These are phyloP conservation scores for Hecatera dysodea DNA, from an alignment of 2,888 invertebrate genomes.

Conservation along the genomic window DNA sequence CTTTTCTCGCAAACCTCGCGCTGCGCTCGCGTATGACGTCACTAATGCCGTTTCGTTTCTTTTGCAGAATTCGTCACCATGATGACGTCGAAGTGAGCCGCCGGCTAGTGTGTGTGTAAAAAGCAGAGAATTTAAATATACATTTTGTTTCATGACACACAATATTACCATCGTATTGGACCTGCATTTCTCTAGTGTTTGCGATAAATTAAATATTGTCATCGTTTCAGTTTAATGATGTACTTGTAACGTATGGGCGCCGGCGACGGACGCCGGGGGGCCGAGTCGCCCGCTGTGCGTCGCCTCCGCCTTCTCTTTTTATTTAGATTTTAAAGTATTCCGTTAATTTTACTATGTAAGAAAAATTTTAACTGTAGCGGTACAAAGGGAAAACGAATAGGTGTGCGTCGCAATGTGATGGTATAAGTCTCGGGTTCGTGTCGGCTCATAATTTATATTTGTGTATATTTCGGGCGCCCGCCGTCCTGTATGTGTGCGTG, in stretches of 20 bases:
- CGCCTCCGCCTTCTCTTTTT: constrained; percentile 80
- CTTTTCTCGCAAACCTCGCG: constrained; percentile 60
- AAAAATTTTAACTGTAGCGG: constrained; percentile 87
- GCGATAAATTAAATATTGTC: constrained; percentile 90
- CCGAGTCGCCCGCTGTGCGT: constrained; percentile 54
- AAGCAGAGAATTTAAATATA: constrained; percentile 92
- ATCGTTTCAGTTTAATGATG: constrained; percentile 89
- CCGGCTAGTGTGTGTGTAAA: constrained; percentile 92
- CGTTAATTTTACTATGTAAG: constrained; percentile 90
- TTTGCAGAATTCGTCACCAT: constrained; percentile 99
- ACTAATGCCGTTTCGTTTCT: constrained; percentile 74
- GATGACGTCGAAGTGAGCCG: constrained; percentile 99
- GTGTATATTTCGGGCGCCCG: constrained; percentile 76
- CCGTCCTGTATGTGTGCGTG: constrained; percentile 73
- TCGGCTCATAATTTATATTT: constrained; percentile 83
- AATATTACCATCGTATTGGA: constrained; percentile 91
- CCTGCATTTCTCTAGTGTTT: constrained; percentile 92
- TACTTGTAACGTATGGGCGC: constrained; percentile 75
- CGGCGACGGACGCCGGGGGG: constrained; percentile 62
- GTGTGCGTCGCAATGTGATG: constrained; percentile 88
- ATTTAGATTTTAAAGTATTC: constrained; percentile 90
- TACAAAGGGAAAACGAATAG: constrained; percentile 87
- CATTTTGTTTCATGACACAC: constrained; percentile 92
- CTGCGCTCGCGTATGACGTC: constrained; percentile 10
- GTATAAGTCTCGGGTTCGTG: constrained; percentile 80